phyloP scores from a whole-genome alignment of 2,797 vertebrate species.

The Phrynocephalus guinanensis region DNA sequence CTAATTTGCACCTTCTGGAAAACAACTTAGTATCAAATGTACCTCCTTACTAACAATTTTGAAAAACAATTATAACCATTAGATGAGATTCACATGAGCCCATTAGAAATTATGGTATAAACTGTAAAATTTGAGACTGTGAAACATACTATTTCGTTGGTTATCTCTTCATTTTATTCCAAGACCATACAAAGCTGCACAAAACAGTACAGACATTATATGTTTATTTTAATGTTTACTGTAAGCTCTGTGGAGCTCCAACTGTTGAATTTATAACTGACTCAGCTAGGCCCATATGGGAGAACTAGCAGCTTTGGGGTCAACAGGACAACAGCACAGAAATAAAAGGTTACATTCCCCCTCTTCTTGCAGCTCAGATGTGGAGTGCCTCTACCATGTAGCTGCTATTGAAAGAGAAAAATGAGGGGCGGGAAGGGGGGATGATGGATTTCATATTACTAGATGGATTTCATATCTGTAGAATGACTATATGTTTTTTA shows the following conservation, averaged over 20 bases:
- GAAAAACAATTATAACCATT: not conserved
- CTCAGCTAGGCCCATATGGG: not conserved
- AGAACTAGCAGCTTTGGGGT: not conserved
- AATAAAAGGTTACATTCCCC: not conserved
- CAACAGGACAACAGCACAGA: too few relatives aligned
- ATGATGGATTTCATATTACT: not conserved
- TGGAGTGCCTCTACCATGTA: not conserved
- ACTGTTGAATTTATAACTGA: not conserved
- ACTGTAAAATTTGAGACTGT: not conserved
- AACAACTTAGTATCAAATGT: too few relatives aligned
- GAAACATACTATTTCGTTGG: not conserved
- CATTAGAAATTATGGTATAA: not conserved
- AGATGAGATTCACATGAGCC: not conserved
- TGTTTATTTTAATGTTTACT: not conserved
- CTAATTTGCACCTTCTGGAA: too few relatives aligned
- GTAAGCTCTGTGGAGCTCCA: not conserved
- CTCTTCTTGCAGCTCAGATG: not conserved
- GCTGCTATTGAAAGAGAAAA: not conserved
- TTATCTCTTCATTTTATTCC: not conserved
- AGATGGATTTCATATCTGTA: too few relatives aligned
- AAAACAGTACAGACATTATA: not conserved
- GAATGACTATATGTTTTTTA: not conserved
- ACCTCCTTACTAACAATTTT: too few relatives aligned
- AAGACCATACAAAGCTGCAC: not conserved
- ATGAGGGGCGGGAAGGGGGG: too few relatives aligned